These are phyloP conservation scores for Melanchra persicariae DNA, from an alignment of 2,888 invertebrate genomes.

Conservation along the genomic window DNA sequence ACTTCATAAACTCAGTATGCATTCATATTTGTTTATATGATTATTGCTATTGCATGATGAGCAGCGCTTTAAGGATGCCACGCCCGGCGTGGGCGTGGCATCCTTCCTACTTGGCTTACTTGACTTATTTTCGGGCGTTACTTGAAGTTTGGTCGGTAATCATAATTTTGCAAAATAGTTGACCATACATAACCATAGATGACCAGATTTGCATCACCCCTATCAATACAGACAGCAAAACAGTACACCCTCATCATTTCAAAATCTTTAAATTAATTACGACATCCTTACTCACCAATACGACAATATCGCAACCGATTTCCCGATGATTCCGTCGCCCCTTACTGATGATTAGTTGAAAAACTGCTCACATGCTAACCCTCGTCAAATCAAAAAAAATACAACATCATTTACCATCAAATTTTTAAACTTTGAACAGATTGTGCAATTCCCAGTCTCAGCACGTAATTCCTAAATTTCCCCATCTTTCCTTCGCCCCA, in stretches of 20 bases:
- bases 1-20: not conserved
- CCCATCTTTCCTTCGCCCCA: not conserved
- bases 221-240: not conserved
- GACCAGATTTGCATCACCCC: not conserved
- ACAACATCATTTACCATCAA: too few species aligned
- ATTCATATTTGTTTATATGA: not conserved
- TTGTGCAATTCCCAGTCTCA: slow-evolving; percentile 4
- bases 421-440: not conserved
- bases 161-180: not conserved
- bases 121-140: not conserved
- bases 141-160: not conserved
- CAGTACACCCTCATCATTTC: not conserved
- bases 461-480: not conserved
- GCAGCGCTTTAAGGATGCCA: too few species aligned
- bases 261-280: slow-evolving; percentile 15
- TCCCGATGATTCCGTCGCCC: too few species aligned
- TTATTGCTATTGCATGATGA: not conserved
- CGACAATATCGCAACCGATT: not conserved
- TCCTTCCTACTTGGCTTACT: too few species aligned
- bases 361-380: too few species aligned
- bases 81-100: too few species aligned
- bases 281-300: not conserved
- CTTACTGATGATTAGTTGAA: too few species aligned
- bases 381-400: too few species aligned
- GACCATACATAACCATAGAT: not conserved